phyloP scores from a whole-genome alignment of 2,113 vertebrate genomes.

The Brachyistius frenatus region DNA sequence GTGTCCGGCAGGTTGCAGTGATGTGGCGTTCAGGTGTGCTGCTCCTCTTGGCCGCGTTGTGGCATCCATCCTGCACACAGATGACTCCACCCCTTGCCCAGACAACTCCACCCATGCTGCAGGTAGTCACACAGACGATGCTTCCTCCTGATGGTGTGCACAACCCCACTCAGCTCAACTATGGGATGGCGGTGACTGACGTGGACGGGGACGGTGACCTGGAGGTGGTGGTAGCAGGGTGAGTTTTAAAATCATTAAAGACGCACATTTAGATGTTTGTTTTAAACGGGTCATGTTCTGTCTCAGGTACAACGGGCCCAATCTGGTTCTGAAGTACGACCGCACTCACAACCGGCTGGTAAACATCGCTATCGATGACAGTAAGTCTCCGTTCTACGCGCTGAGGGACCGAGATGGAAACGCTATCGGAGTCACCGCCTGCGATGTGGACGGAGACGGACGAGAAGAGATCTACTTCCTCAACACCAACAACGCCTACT shows the following conservation, averaged over 20 bases:
- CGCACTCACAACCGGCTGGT: constrained; percentile 83
- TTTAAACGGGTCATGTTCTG: background rate
- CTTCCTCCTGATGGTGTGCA: constrained; percentile 89
- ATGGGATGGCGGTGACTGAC: constrained; percentile 94
- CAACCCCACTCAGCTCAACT: constrained; percentile 95
- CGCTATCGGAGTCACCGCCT: constrained; percentile 94
- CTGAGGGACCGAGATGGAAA: constrained; percentile 91
- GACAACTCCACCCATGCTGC: constrained; percentile 87
- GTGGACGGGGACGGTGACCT: constrained; percentile 92
- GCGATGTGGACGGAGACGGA: constrained; percentile 95
- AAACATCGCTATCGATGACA: constrained; percentile 90
- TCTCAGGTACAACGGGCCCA: constrained; percentile 92
- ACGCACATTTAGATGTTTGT: no score
- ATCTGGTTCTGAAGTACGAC: constrained; percentile 94
- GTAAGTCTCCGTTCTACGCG: constrained; percentile 88
- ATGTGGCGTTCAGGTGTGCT: constrained; percentile 79
- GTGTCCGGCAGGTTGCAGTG: constrained; percentile 48
- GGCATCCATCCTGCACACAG: constrained; percentile 79
- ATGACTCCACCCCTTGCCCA: constrained; percentile 81
- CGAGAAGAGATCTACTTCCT: constrained; percentile 97
- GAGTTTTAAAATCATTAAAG: constrained; percentile 56
- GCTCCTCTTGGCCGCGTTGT: constrained; percentile 80
- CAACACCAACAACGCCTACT: constrained; percentile 97
- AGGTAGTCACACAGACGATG: constrained; percentile 85
- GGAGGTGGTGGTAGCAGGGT: constrained; percentile 95